Evolutionary conservation across 2,888 invertebrate genomes (phyloP).

Genomic region (Epinotia nisella): DNA sequence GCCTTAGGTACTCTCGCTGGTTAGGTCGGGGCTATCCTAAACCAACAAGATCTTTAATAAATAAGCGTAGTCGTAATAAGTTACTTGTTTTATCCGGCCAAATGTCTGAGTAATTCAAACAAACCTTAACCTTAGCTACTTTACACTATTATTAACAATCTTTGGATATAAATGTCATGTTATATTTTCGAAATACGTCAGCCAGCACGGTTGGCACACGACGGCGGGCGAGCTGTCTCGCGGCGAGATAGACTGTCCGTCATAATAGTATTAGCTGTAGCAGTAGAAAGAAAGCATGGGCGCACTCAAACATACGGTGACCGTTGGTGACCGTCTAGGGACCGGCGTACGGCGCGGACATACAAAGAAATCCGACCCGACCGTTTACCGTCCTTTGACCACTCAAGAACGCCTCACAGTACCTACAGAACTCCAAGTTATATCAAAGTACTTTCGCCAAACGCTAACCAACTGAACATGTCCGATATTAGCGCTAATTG

Average conservation of each 20-base stretch:
- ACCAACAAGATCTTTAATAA: conserved; percentile 1
- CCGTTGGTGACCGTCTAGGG: no score
- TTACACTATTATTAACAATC: not conserved
- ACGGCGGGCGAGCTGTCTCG: no score
- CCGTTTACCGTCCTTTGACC: not conserved
- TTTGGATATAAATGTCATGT: no score
- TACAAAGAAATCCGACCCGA: no score
- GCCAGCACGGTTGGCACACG: no score
- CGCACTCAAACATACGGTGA: no score
- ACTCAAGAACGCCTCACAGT: not conserved
- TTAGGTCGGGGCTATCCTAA: not conserved
- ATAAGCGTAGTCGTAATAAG: not conserved
- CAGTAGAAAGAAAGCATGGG: no score
- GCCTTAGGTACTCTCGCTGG: not conserved
- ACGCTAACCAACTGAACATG: conserved; percentile 14
- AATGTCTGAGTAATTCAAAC: not conserved
- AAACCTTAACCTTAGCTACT: not conserved
- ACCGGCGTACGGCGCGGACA: no score
- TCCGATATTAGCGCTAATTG: conserved; percentile 27
- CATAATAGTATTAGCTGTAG: no score
- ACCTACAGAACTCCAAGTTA: not conserved
- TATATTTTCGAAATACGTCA: no score
- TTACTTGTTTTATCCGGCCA: not conserved
- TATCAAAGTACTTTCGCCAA: not conserved
- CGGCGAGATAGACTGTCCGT: no score